Evolutionary conservation across 1,140 invertebrate genomes (phyloP), one percentile per base, ranked within the genome.

Genomic region (Hetaerina americana): DNA sequence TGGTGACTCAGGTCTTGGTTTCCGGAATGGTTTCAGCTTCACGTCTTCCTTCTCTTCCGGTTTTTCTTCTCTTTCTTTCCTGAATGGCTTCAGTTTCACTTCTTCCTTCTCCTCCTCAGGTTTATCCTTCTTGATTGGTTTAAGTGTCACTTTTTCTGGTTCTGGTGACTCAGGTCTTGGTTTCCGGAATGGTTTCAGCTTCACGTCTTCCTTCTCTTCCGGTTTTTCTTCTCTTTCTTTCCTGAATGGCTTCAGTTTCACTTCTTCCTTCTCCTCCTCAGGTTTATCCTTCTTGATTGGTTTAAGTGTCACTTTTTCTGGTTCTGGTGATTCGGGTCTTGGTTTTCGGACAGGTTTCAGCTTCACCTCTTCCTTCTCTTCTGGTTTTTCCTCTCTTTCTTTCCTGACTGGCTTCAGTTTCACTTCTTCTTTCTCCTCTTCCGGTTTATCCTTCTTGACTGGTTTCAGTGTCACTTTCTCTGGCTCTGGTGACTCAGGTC

Each of bases 101-200:
- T 74, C 75, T 66, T 74, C 70, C 26, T 72, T 75, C 72, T 73
- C 72, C 26, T 71, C 40, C 68, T 66, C 27, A 72, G n/a, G 40
- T 66, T 69, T 49, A 31, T n/a, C 28, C 68, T 28, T 26, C 26
- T 22, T n/a, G 66, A n/a, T 5, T n/a, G 27, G 24, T 22, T 26
- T 68, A 18, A 72, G 26, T 3, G 8, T 29, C 26, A 66, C 18
- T 27, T 68, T 26, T 24, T 29, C 72, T 69, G 27, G 6, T 26
- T 67, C 69, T 18, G 25, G 26, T 22, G 29, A 66, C 22, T 69
- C 26, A 40, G n/a, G 28, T 24, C 70, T 73, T 76, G 28, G 27
- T 66, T n/a, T 72, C 29, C 15, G 31, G 31, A 40, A 5, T 40
- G 75, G 75, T 74, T 77, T 78, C 57, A 71, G 40, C 66, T 72